phyloP scores from a whole-genome alignment of 64 coral and sea anemone genomes.

The Montipora sp. region DNA sequence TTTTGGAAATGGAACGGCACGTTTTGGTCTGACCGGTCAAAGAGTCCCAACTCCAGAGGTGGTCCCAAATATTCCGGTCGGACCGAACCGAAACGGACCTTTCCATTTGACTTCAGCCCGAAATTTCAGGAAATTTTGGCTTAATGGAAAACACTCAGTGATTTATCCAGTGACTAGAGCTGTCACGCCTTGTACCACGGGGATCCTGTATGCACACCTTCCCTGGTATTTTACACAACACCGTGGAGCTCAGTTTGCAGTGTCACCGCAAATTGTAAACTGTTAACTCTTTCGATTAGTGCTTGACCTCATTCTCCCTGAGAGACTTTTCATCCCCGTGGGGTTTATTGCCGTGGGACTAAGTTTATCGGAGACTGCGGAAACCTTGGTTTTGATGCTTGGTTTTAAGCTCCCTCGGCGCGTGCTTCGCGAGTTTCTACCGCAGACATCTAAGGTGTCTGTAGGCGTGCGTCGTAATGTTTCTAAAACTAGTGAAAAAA shows the following conservation, averaged over 20 bases:
- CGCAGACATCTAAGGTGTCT: conserved; percentile 50
- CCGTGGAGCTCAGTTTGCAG: background rate
- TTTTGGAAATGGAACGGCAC: too few relatives aligned
- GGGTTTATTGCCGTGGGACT: background rate
- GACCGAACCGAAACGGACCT: too few relatives aligned
- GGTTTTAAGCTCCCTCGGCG: conserved; percentile 67
- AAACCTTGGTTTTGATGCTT: conserved; percentile 23
- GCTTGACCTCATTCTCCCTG: background rate
- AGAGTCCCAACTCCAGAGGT: too few relatives aligned
- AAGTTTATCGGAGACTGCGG: conserved; percentile 17
- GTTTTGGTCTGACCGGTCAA: too few relatives aligned
- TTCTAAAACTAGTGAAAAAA: conserved; percentile 16
- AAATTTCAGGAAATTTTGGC: too few relatives aligned
- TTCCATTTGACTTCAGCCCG: too few relatives aligned
- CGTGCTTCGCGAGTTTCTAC: conserved; percentile 30
- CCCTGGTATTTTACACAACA: background rate
- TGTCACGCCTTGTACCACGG: too few relatives aligned
- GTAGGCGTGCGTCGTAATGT: conserved; percentile 63
- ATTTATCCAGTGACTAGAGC: too few relatives aligned
- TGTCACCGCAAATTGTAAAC: background rate
- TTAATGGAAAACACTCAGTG: too few relatives aligned
- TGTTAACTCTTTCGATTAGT: background rate
- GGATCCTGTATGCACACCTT: too few relatives aligned
- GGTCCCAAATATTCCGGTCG: too few relatives aligned
- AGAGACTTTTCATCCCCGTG: conserved; percentile 3